These are phyloP conservation scores for Porites australiensis DNA, from an alignment of 64 coral and sea anemone genomes.

Conservation along the genomic window DNA sequence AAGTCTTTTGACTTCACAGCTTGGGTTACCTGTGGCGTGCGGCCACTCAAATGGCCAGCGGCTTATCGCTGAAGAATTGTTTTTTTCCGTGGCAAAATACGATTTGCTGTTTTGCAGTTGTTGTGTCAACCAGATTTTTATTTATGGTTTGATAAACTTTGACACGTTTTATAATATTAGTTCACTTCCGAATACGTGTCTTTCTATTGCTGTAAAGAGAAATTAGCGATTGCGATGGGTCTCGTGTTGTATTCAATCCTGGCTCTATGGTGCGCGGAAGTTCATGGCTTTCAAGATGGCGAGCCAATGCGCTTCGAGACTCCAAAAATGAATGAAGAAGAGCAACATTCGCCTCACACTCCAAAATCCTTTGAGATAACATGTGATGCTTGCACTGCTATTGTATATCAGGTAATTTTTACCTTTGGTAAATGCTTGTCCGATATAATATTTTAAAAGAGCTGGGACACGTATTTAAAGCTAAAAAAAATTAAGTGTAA, in stretches of 20 bases:
- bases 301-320: constrained; percentile 99
- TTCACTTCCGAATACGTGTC: constrained; percentile 24
- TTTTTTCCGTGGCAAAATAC: constrained; percentile 45
- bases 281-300: constrained; percentile 11
- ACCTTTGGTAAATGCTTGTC: not conserved
- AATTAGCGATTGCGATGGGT: not conserved
- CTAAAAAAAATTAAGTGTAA: no score
- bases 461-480: no score
- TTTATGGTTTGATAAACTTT: constrained; percentile 53
- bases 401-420: constrained; percentile 85
- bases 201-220: not conserved
- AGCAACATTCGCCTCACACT: constrained; percentile 93
- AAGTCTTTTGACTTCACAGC: no score
- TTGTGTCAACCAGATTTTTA: not conserved
- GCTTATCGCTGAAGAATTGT: not conserved
- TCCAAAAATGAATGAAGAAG: constrained; percentile 95
- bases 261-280: not conserved
- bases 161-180: constrained; percentile 13
- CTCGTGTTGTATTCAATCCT: not conserved
- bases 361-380: constrained; percentile 93
- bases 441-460: no score
- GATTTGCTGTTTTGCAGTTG: constrained; percentile 12
- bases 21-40: not conserved
- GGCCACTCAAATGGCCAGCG: constrained; percentile 34
- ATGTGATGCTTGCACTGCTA: constrained; percentile 95